Base-by-base conservation (phyloP, 2,888 invertebrate species). In the Anthophora plumipes region DNA sequence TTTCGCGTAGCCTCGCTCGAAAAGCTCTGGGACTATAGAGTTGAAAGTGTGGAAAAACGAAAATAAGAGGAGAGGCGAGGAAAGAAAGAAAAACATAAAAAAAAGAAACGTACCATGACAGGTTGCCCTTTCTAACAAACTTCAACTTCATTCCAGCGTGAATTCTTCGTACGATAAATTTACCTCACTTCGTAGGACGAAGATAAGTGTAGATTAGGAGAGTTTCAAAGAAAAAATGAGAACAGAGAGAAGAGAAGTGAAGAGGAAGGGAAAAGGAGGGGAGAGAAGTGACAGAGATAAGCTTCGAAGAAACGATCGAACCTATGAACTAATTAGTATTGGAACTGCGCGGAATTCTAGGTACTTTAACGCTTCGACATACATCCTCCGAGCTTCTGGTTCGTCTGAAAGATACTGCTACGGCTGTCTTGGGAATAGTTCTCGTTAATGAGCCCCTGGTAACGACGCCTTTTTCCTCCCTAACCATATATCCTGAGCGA, bases 381-480 rank as follows among this genome's bases (percentile, higher is more conserved):
- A 50, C 60, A 31, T 20, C 54, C 39, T 50, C 25, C 39, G 25
- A 57, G 68, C 64, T 78, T 75, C 81, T 25, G 69, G 76, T 85
- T 67, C 76, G 71, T 68, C 72, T 78, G 81, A 82, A 89, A 87
- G 90, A 88, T 88, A 90, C 90, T 89, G 88, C 88, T 71, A 85
- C 88, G 82, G 89, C 87, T 89, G 90, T 91, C 90, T 89, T 87
- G 90, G 89, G 91, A 88, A 90, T 91, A 90, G 89, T 92, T 92
- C 81, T 85, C 88, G 87, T 91, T 92, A 92, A 92, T 91, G 92
- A 92, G 92, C 89, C 90, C 89, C 90, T 86, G 84, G 89, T 92
- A 92, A 92, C 91, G 91, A 91, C 89, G 89, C 88, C 88, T 90
- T 90, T 91, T 90, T 91, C 85, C 80, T 85, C 75, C 84, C 73